phyloP scores from a whole-genome alignment of 1,140 invertebrate species.

The Choristoneura fumiferana region DNA sequence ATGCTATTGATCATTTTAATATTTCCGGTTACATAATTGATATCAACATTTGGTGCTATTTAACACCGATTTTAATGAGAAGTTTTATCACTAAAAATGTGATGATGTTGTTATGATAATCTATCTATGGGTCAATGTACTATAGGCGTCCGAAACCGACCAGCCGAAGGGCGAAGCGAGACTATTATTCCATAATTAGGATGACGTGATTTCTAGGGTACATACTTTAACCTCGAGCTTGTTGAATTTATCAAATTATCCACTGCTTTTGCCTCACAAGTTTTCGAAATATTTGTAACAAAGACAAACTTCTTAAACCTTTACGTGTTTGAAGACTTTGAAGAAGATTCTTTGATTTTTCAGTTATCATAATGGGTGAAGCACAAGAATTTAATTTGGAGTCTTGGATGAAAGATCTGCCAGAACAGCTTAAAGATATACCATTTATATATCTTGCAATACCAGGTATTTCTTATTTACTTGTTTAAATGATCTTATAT shows the following conservation, averaged over 20 bases:
- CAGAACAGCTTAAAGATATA: conserved; percentile 77
- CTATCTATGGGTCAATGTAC: background rate
- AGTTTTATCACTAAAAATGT: background rate
- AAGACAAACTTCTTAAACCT: too few species aligned
- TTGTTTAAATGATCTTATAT: too few species aligned
- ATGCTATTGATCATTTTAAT: too few species aligned
- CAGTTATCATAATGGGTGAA: conserved; percentile 58
- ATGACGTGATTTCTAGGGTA: conserved; percentile 10
- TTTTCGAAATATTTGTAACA: too few species aligned
- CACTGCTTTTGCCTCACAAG: too few species aligned
- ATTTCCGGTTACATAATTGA: too few species aligned
- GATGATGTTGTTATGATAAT: too few species aligned
- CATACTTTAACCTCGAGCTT: conserved; percentile 1
- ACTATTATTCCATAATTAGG: conserved; percentile 6
- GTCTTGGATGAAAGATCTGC: conserved; percentile 85
- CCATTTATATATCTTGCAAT: conserved; percentile 86
- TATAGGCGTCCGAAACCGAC: background rate
- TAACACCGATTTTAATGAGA: too few species aligned
- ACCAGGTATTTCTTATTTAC: conserved; percentile 81
- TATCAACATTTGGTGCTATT: too few species aligned
- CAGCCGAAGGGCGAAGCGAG: background rate
- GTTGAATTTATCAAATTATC: background rate
- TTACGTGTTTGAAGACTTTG: too few species aligned
- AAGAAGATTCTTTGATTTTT: conserved; percentile 25
- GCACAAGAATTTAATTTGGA: conserved; percentile 77